These are phyloP conservation scores for Petrocephalus sullivani DNA, from an alignment of 2,797 vertebrate species.

Conservation along the genomic window DNA sequence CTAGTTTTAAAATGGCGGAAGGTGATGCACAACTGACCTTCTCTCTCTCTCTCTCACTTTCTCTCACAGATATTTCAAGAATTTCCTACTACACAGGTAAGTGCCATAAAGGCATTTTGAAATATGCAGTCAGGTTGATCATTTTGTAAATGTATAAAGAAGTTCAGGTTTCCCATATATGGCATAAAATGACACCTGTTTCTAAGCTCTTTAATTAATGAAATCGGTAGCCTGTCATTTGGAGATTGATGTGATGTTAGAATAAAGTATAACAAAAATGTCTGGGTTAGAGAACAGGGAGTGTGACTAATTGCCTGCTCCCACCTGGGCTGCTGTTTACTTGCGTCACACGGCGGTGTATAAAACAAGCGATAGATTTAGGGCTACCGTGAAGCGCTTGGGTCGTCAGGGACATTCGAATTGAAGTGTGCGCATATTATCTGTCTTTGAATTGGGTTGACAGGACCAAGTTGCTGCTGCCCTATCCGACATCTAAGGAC, in stretches of 20 bases:
- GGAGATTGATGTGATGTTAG: neutral
- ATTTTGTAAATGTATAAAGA: neutral
- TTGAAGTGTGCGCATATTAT: neutral
- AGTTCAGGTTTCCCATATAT: neutral
- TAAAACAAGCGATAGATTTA: neutral
- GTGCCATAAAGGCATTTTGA: conserved; percentile 30
- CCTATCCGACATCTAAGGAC: neutral
- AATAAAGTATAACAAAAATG: neutral
- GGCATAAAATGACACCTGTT: neutral
- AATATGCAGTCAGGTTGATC: neutral
- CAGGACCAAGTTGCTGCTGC: neutral
- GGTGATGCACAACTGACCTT: conserved; percentile 29
- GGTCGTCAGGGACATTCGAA: neutral
- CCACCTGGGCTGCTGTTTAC: neutral
- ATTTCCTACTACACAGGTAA: conserved; percentile 79
- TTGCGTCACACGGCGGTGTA: neutral
- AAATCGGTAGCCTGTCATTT: neutral
- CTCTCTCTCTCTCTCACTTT: conserved; percentile 47
- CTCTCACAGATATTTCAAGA: conserved; percentile 77
- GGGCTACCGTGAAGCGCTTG: no score
- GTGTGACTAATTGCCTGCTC: neutral
- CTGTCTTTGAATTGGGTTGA: neutral
- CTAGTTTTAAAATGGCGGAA: neutral
- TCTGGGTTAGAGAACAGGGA: neutral
- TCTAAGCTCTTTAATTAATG: neutral